phyloP scores from a whole-genome alignment of 2,888 invertebrate species.

The Chaitophorus viminalis region DNA sequence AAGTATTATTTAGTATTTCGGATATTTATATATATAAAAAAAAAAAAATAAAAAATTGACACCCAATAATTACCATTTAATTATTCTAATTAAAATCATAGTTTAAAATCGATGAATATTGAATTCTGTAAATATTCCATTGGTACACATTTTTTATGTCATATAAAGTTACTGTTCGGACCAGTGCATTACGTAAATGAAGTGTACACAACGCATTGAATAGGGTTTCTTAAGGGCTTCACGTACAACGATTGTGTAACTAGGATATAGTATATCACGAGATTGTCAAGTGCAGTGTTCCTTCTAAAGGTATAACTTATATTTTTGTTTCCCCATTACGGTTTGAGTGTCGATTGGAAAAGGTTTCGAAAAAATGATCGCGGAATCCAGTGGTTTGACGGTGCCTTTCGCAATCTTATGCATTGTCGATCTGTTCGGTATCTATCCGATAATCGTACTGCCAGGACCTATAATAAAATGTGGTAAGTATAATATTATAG shows the following conservation, averaged over 20 bases:
- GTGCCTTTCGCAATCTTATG: conserved; percentile 79
- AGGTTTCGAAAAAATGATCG: conserved; percentile 6
- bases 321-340: neutral
- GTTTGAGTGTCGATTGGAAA: neutral
- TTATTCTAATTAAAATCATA: neutral
- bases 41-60: too few relatives aligned
- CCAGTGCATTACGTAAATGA: neutral
- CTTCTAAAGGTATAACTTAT: neutral
- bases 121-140: neutral
- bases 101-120: neutral
- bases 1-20: too few relatives aligned
- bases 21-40: neutral
- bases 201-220: neutral
- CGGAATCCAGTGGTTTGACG: conserved; percentile 69
- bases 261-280: neutral
- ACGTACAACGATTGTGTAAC: conserved; percentile 1
- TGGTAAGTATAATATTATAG: conserved; percentile 70
- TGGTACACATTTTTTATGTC: neutral
- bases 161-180: conserved; percentile 18
- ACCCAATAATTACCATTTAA: neutral
- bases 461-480: conserved; percentile 80
- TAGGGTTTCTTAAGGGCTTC: conserved; percentile 34
- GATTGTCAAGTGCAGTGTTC: neutral
- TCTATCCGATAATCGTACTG: conserved; percentile 82
- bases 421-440: conserved; percentile 84